These are phyloP conservation scores for Pelmatolapia mariae DNA, from an alignment of 2,113 vertebrate species.

Conservation along the genomic window DNA sequence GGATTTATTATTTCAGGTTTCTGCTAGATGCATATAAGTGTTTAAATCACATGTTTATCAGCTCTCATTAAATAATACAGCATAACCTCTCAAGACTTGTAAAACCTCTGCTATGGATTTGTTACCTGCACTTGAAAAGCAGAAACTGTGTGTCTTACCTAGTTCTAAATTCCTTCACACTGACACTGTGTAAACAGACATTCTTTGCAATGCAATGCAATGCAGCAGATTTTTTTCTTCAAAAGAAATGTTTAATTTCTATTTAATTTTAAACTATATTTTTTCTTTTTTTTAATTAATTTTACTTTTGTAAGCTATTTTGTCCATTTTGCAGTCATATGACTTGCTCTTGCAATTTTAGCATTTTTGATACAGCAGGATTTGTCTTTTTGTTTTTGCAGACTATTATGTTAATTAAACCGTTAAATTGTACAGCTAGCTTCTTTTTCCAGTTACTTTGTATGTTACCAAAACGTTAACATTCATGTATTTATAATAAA, in stretches of 20 bases:
- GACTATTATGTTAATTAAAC: slow-evolving; percentile 41
- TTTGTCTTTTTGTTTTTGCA: slow-evolving; percentile 37
- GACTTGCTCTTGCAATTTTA: slow-evolving; percentile 4
- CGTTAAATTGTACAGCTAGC: slow-evolving; percentile 39
- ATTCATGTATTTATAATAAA: slow-evolving; percentile 80
- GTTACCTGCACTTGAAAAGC: not conserved
- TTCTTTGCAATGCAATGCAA: slow-evolving; percentile 42
- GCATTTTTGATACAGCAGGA: slow-evolving; percentile 20
- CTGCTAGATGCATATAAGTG: not conserved
- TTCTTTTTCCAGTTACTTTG: slow-evolving; percentile 49
- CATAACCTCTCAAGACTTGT: not conserved
- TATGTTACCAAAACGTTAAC: slow-evolving; percentile 62
- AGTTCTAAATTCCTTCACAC: not conserved
- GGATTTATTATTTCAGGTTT: not conserved
- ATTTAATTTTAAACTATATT: not conserved
- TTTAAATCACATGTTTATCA: not conserved
- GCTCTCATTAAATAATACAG: not conserved
- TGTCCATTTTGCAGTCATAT: slow-evolving; percentile 17
- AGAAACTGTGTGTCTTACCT: slow-evolving; percentile 9
- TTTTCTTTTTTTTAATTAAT: not conserved
- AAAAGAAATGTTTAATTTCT: slow-evolving; percentile 37
- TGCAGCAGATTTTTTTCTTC: slow-evolving; percentile 19
- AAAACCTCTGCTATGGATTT: not conserved
- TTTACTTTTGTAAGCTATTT: slow-evolving; percentile 14
- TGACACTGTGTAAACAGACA: slow-evolving; percentile 13